A percentile compares a stretch with the other conserved stretches of the same genome.
These are phyloP conservation scores for Cremastinae sp. DNA, from an alignment of 2,888 invertebrate genomes.

Conservation along the genomic window DNA sequence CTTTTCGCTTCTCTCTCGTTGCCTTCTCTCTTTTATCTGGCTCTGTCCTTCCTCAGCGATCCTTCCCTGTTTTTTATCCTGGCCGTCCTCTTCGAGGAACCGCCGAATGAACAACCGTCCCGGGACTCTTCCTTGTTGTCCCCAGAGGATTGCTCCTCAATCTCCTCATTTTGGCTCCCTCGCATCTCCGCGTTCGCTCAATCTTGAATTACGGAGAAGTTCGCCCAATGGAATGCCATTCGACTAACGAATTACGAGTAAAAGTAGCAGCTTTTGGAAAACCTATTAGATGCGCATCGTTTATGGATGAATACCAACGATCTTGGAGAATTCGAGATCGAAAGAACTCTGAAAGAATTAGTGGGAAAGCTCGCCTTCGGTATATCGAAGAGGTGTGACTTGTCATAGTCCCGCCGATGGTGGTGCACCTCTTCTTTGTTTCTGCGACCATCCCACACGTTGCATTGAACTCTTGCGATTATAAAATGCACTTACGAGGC, in stretches of 20 bases:
- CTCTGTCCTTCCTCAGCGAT: constrained; percentile 62
- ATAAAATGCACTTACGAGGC: constrained; percentile 72
- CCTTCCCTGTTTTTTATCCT: constrained; percentile 60
- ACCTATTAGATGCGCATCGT: constrained; percentile 12
- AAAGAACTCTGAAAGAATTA: constrained; percentile 6
- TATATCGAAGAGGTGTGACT: constrained; percentile 28
- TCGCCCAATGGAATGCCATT: constrained; percentile 43
- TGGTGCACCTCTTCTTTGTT: constrained; percentile 69
- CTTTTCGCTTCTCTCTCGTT: constrained; percentile 34
- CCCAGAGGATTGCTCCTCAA: constrained; percentile 56
- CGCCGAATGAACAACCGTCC: constrained; percentile 64
- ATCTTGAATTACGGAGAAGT: constrained; percentile 55
- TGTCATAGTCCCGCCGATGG: constrained; percentile 40
- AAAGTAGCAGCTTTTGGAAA: constrained; percentile 36
- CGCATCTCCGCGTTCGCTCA: constrained; percentile 38
- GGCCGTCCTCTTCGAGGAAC: constrained; percentile 61
- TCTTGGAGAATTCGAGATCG: neutral
- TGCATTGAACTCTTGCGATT: constrained; percentile 74
- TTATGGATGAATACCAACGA: constrained; percentile 1
- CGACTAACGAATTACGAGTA: constrained; percentile 27
- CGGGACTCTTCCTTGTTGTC: constrained; percentile 67
- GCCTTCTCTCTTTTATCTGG: constrained; percentile 61
- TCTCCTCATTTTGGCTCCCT: constrained; percentile 29
- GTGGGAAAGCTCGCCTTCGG: constrained; percentile 22
- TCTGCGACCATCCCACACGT: constrained; percentile 70